Conservation (phyloP, 2,888 invertebrate species). For the Athripsodes cinereus region DNA sequence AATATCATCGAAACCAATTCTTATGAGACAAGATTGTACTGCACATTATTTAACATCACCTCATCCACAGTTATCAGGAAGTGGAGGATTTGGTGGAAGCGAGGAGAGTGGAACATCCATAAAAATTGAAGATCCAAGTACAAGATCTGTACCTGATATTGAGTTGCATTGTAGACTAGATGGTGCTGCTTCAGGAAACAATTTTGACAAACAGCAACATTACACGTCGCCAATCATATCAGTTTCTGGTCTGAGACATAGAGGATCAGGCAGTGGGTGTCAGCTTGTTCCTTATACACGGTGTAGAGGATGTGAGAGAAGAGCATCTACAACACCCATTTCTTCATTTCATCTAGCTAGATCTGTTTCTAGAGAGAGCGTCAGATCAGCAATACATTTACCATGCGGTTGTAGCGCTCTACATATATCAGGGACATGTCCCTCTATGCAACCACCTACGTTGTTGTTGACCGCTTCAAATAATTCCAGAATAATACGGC, state of each 20-base stretch:
- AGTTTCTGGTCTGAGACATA: constrained; percentile 50
- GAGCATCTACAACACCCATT: constrained; percentile 75
- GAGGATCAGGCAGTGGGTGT: constrained; percentile 59
- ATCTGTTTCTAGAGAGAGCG: constrained; percentile 78
- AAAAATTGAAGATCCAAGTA: constrained; percentile 60
- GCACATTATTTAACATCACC: constrained; percentile 65
- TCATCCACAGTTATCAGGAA: constrained; percentile 63
- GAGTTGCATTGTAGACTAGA: constrained; percentile 68
- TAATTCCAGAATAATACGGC: constrained; percentile 76
- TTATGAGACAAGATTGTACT: constrained; percentile 82
- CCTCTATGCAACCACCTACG: constrained; percentile 61
- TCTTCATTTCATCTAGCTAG: constrained; percentile 73
- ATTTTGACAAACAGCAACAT: constrained; percentile 49
- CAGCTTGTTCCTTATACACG: constrained; percentile 60
- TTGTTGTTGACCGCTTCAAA: constrained; percentile 65
- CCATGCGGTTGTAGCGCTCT: constrained; percentile 53
- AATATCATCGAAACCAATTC: constrained; percentile 64
- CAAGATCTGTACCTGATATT: constrained; percentile 75
- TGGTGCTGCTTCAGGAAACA: constrained; percentile 27
- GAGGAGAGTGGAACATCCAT: constrained; percentile 63
- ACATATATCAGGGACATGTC: constrained; percentile 56
- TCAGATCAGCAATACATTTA: constrained; percentile 65
- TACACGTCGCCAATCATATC: constrained; percentile 49
- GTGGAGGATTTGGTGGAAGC: constrained; percentile 58
- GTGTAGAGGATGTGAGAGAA: constrained; percentile 65